Evolutionary conservation across 2,888 invertebrate species (phyloP).

Genomic region (Drosophila flavopinicola): DNA sequence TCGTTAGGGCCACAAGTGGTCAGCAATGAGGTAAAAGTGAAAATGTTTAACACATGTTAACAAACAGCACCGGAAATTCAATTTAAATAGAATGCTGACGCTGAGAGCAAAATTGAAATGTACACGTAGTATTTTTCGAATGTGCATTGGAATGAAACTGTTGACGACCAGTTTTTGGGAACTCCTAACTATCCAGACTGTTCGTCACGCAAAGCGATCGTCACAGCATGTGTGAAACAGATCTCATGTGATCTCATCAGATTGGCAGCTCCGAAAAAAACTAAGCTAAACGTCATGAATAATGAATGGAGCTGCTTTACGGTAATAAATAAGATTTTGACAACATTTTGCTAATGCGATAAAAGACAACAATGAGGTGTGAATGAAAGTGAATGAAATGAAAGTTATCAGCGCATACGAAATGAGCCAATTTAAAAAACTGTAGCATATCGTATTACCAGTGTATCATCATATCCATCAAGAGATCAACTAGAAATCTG

Average conservation of each 20-base stretch:
- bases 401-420: constrained; percentile 62
- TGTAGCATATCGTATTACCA: constrained; percentile 28
- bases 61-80: constrained; percentile 64
- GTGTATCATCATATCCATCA: constrained; percentile 38
- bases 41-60: constrained; percentile 54
- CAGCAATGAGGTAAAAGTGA: constrained; percentile 60
- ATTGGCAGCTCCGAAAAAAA: constrained; percentile 37
- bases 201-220: constrained; percentile 49
- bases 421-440: constrained; percentile 44
- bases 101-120: constrained; percentile 53
- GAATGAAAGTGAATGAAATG: constrained; percentile 73
- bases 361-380: constrained; percentile 50
- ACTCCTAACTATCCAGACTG: constrained; percentile 9
- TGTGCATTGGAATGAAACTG: constrained; percentile 27
- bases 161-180: constrained; percentile 17
- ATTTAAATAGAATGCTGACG: constrained; percentile 59
- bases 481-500: constrained; percentile 36
- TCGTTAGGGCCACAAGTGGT: constrained; percentile 48
- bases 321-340: constrained; percentile 43
- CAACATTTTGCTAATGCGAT: constrained; percentile 51
- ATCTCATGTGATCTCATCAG: constrained; percentile 41
- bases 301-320: constrained; percentile 35
- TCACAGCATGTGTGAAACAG: constrained; percentile 22
- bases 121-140: constrained; percentile 25
- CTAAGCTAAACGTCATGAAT: constrained; percentile 24